These are phyloP conservation scores for Tiliacea citrago DNA, from an alignment of 2,888 invertebrate species.

Conservation along the genomic window DNA sequence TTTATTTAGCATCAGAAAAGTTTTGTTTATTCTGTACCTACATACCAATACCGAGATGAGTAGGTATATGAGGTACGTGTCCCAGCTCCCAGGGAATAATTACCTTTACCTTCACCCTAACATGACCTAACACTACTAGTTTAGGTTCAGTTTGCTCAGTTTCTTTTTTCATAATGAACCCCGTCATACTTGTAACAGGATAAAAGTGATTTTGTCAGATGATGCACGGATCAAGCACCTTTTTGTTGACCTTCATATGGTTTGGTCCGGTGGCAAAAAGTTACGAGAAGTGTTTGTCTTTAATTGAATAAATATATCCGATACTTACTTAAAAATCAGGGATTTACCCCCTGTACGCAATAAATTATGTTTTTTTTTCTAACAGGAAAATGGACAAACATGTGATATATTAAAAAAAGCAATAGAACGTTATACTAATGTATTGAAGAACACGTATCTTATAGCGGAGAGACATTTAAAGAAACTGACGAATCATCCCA, in stretches of 20 bases:
- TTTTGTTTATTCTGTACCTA: neutral
- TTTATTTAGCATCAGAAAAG: neutral
- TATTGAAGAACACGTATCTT: slow-evolving; percentile 49
- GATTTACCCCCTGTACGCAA: neutral
- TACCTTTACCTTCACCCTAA: neutral
- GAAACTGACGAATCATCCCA: neutral
- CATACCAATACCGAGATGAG: neutral
- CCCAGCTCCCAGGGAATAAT: neutral
- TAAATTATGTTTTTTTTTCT: neutral
- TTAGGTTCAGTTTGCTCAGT: neutral
- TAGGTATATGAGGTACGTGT: neutral
- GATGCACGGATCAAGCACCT: neutral
- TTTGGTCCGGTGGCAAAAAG: neutral
- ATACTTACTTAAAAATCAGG: neutral
- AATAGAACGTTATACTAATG: slow-evolving; percentile 65
- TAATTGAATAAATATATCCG: neutral
- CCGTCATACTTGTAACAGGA: neutral
- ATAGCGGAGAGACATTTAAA: slow-evolving; percentile 50
- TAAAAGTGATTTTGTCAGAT: neutral
- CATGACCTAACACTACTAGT: neutral
- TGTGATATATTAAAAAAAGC: slow-evolving; percentile 82
- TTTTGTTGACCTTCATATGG: slow-evolving; percentile 11
- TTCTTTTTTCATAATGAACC: neutral
- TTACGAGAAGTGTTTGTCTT: neutral
- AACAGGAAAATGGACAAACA: slow-evolving; percentile 82